Evolutionary conservation across 2,113 vertebrate species (phyloP), one percentile per base, ranked within the genome.

Genomic region (Baryphthengus martii): DNA sequence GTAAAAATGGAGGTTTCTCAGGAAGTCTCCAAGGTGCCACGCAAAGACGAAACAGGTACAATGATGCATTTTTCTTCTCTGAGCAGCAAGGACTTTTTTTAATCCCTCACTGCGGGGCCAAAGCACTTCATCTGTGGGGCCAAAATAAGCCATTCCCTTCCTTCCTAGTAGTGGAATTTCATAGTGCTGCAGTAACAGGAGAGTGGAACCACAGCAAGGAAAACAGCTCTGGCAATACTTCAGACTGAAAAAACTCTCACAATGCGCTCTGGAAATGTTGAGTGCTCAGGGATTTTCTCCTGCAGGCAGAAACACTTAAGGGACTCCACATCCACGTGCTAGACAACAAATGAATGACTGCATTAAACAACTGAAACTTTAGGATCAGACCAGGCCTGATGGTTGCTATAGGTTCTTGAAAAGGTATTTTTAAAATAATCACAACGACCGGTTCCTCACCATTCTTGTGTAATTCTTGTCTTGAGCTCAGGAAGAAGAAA

Each of bases 401-500:
- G 25, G 31, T 66, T 86, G n/a, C 26, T 59, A 40, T 6, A 31
- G n/a, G 44, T 79, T 83, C 84, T 44, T 70, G 20, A 73, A 88
- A 91, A 72, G 4, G 1, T 35, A 52, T 42, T 81, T 90, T 72
- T 10, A 2, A 71, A 63, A 7, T 44, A 83, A 29, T 18, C 47
- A 40, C 42, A 93, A 76, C 20, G 55, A 77, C 24, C 24, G 40
- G 75, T n/a, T 62, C 95, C 99, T 98, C 94, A 99, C 99, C 99
- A 99, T 97, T 99, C 99, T 87, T 98, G 95, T 3, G 97, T 99
- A 90, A 99, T 99, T 92, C 99, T 98, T 4, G 97, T 98, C 96
- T 99, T 98, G 59, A 99, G 98, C 93, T 99, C 99, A 10, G 99
- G 99, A 71, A 99, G 98, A 82, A 99, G 99, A 97, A 99, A 99